A percentile compares a stretch with the other conserved stretches of the same genome.
Evolutionary conservation across 1,140 invertebrate genomes (phyloP).

Genomic region (Drosophila insularis): DNA sequence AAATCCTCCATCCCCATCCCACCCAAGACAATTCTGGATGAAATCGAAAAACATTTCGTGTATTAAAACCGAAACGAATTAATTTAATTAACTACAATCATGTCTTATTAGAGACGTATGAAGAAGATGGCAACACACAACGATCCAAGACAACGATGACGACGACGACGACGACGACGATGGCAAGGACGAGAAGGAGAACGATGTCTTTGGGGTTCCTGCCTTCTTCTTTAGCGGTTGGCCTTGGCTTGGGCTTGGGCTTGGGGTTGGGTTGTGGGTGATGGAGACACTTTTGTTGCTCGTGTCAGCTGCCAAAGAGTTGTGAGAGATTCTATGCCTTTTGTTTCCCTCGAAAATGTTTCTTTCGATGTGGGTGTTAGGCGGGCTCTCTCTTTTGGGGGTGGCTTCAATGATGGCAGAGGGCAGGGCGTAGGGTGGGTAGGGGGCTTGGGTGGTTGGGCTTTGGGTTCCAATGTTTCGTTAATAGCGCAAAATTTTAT

Average conservation of each 20-base stretch:
- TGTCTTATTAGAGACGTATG: constrained; percentile 82
- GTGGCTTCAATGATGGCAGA: not conserved
- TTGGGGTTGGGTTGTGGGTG: not conserved
- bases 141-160: constrained; percentile 6
- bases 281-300: constrained; percentile 49
- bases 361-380: not conserved
- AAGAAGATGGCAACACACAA: constrained; percentile 38
- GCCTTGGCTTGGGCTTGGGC: not conserved
- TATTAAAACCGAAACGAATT: constrained; percentile 83
- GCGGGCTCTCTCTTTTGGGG: not conserved
- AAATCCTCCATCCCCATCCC: not conserved
- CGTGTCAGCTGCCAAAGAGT: constrained; percentile 66
- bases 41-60: constrained; percentile 82
- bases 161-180: constrained; percentile 10
- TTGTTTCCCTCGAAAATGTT: constrained; percentile 46
- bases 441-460: not conserved
- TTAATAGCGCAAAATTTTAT: constrained; percentile 64
- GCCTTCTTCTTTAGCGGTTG: constrained; percentile 7
- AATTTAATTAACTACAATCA: constrained; percentile 83
- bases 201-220: constrained; percentile 15
- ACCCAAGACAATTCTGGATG: constrained; percentile 22
- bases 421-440: not conserved
- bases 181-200: constrained; percentile 14
- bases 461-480: constrained; percentile 8
- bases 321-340: constrained; percentile 24